Percentiles rank a stretch among this genome's conserved stretches.
Evolutionary conservation across 2,888 invertebrate species (phyloP).

Genomic region (Aphelenchoides bicaudatus): DNA sequence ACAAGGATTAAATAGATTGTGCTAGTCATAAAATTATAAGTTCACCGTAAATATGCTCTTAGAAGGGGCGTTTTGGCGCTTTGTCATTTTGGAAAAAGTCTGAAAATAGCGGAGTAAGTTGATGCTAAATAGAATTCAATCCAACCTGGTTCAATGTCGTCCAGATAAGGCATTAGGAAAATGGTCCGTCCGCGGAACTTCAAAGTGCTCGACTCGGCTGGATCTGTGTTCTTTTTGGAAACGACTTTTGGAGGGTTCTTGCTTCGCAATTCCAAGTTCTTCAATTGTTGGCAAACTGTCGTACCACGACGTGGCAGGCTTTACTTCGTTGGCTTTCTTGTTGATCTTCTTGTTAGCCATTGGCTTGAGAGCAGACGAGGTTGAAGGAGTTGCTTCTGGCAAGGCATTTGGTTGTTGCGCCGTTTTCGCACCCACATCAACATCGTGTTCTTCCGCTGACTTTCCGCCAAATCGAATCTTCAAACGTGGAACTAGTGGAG

Average conservation of each 20-base stretch:
- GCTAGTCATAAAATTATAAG: no score
- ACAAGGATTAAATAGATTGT: no score
- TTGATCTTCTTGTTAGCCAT: background rate
- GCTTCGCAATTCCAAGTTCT: conserved; percentile 14
- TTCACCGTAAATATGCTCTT: no score
- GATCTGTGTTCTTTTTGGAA: background rate
- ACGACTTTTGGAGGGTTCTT: background rate
- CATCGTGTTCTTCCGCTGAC: background rate
- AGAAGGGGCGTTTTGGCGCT: no score
- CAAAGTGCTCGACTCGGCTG: background rate
- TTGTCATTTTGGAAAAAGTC: no score
- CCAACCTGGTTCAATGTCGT: background rate
- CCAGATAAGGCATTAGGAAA: conserved; percentile 5
- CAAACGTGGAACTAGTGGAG: no score
- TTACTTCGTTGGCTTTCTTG: background rate
- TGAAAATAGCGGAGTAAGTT: no score
- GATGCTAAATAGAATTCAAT: no score
- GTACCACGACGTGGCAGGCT: conserved; percentile 16
- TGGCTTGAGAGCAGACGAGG: background rate
- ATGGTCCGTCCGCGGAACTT: conserved; percentile 1
- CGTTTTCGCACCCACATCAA: background rate
- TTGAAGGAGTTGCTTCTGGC: background rate
- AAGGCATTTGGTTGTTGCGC: background rate
- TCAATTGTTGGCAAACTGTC: conserved; percentile 14
- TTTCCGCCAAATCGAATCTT: conserved; percentile 3